Base-by-base conservation (phyloP, 2,888 invertebrate genomes). In the Ophion slaviceki region DNA sequence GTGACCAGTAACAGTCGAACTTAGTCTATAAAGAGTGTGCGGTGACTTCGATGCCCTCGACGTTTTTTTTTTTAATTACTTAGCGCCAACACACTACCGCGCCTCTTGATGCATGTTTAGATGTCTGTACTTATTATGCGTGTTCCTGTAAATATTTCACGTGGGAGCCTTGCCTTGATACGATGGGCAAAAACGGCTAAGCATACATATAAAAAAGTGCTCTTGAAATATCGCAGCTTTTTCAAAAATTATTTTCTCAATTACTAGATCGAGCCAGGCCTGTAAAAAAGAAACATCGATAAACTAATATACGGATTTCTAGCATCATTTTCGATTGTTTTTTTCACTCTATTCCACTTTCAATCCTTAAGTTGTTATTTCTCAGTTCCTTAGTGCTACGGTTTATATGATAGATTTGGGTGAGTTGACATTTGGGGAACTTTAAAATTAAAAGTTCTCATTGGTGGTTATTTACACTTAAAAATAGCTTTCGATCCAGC, bases 201-300 rank as follows among this genome's bases (percentile, higher is more conserved):
- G 40, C 40, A 40, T 8, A 40, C 8, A 40, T 40, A 40, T 8
- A 40, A 40, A 40, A 40, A 40, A 7, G 8, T 40, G 40, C 40
- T 0, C 40, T 40, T 40, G 68, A 68, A 53, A 75, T 62, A 64
- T 83, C 5, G 11, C 68, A n/a, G 11, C 57, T 57, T 32, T 68
- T 62, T 61, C 14, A 17, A 53, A 53, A 14, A 53, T 53, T 14
- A 53, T 75, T 75, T 57, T 82, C 24, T 11, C 20, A 36, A 20
- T 40, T 53, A 40, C 20, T 40, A 59, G 64, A 40, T 72, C 40
- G 11, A 64, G 45, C 45, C n/a, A 2, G 32, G 47, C 47, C 32
- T 24, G 53, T 40, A 45, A 40, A 53, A 47, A 64, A 7, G n/a
- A 76, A 2, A 75, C 20, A 74, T 40, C 17, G 17, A 40, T 24